Conservation (phyloP, 1,140 invertebrate genomes). For the Ylistrum balloti region DNA sequence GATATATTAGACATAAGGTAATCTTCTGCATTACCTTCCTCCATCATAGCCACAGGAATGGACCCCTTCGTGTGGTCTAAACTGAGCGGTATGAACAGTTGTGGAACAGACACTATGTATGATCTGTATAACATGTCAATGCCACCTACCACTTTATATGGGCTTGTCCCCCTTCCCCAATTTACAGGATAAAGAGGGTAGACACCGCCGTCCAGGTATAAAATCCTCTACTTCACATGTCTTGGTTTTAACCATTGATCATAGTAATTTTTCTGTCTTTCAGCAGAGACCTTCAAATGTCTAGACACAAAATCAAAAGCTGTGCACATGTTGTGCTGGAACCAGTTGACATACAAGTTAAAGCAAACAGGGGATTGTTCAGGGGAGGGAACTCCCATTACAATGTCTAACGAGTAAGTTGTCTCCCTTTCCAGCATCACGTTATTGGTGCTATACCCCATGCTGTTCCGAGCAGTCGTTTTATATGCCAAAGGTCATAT, state of each 20-base stretch:
- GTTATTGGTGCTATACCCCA: constrained; percentile 56
- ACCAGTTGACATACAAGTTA: constrained; percentile 53
- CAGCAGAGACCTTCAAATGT: constrained; percentile 32
- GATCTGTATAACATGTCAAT: neutral
- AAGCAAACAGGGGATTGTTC: constrained; percentile 31
- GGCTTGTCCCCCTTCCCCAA: constrained; percentile 47
- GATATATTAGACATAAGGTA: no score
- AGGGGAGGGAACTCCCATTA: constrained; percentile 24
- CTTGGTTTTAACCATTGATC: constrained; percentile 43
- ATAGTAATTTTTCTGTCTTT: constrained; percentile 59
- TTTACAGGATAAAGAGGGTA: neutral
- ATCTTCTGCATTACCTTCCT: no score
- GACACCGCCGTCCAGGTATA: constrained; percentile 51
- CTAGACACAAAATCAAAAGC: constrained; percentile 22
- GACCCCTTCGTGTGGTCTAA: neutral
- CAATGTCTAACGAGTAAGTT: constrained; percentile 52
- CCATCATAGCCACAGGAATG: neutral
- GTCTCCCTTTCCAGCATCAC: constrained; percentile 59
- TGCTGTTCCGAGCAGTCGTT: no score
- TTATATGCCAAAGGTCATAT: no score
- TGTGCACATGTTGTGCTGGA: constrained; percentile 41
- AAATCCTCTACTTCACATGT: neutral
- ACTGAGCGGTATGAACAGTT: constrained; percentile 48
- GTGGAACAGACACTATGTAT: neutral
- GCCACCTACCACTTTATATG: neutral